Conservation (phyloP, 2,888 invertebrate species). For the Callimorpha dominula region DNA sequence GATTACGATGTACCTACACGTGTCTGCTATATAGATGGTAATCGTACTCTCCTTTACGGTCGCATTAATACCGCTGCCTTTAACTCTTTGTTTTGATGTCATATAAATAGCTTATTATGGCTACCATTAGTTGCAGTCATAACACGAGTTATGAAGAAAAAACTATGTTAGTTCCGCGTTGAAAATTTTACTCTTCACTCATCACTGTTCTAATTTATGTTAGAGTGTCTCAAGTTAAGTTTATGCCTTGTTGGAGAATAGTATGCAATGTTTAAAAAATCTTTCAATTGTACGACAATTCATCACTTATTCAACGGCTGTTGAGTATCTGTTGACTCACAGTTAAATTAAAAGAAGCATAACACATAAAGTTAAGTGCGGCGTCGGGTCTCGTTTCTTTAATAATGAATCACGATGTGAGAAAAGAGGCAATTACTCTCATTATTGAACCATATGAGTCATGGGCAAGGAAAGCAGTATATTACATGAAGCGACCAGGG, state of each 20-base stretch:
- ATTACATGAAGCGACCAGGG: conserved; percentile 48
- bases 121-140: conserved; percentile 60
- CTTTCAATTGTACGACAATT: conserved; percentile 57
- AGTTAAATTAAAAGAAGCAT: conserved; percentile 76
- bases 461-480: conserved; percentile 64
- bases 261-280: conserved; percentile 55
- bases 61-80: conserved; percentile 62
- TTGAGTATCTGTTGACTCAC: conserved; percentile 67
- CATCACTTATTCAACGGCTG: conserved; percentile 63
- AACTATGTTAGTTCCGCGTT: conserved; percentile 77
- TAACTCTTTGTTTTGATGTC: conserved; percentile 71
- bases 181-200: conserved; percentile 49
- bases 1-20: conserved; percentile 65
- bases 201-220: conserved; percentile 49
- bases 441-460: conserved; percentile 78
- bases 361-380: conserved; percentile 74
- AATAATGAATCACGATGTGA: conserved; percentile 83
- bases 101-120: conserved; percentile 76
- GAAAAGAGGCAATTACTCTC: conserved; percentile 83
- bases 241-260: conserved; percentile 45
- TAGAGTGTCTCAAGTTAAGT: conserved; percentile 34
- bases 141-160: conserved; percentile 59
- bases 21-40: conserved; percentile 75
- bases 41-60: conserved; percentile 71
- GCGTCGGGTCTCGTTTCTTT: conserved; percentile 68